These are phyloP conservation scores for Cremastinae sp. DNA, from an alignment of 2,888 invertebrate genomes.

Conservation along the genomic window DNA sequence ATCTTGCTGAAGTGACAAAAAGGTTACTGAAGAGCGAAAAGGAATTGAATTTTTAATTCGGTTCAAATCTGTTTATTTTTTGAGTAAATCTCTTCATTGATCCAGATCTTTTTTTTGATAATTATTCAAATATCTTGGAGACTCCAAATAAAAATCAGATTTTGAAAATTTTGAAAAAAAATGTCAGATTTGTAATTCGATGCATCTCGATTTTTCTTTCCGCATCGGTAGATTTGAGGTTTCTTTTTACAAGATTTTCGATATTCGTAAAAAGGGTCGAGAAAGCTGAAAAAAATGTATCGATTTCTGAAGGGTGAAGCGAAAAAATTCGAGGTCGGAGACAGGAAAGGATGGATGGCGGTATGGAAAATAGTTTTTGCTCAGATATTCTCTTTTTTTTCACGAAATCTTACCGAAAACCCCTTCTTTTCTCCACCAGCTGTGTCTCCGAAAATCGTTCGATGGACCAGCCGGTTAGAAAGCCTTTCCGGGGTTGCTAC, in stretches of 20 bases:
- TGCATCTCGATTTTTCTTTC: background rate
- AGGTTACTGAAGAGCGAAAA: too few species aligned
- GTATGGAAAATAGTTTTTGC: conserved; percentile 54
- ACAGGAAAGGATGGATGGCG: conserved; percentile 26
- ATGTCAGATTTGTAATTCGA: too few species aligned
- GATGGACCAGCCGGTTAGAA: conserved; percentile 45
- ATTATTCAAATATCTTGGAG: too few species aligned
- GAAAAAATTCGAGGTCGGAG: conserved; percentile 17
- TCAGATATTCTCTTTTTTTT: conserved; percentile 39
- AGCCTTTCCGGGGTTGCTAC: conserved; percentile 40
- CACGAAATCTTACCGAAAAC: conserved; percentile 50
- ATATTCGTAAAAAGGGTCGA: conserved; percentile 32
- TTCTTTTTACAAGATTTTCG: conserved; percentile 17
- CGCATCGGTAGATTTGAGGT: conserved; percentile 10
- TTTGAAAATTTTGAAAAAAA: too few species aligned
- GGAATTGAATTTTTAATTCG: conserved; percentile 14
- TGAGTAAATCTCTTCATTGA: too few species aligned
- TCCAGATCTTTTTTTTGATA: too few species aligned
- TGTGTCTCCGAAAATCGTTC: conserved; percentile 50
- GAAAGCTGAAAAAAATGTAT: conserved; percentile 42
- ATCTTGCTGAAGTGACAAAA: too few species aligned
- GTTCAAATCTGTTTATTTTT: too few species aligned
- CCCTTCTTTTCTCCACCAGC: conserved; percentile 53
- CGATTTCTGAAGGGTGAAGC: conserved; percentile 14
- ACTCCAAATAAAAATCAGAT: too few species aligned